Evolutionary conservation across 2,113 vertebrate genomes (phyloP), one percentile per base, ranked within the genome.

Genomic region (Stercorarius parasiticus): DNA sequence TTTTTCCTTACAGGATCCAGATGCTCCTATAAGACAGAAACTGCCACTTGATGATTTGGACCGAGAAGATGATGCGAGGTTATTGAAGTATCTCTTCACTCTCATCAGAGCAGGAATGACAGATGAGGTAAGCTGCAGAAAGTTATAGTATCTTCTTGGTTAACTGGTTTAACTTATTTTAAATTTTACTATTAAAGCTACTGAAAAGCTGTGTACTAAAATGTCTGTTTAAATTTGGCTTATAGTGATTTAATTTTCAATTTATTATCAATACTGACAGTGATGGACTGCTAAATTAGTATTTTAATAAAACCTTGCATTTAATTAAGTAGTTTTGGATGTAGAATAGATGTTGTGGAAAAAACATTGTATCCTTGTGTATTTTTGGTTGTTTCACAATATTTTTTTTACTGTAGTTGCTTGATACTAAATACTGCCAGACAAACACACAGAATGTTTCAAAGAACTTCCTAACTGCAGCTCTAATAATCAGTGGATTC

Each of bases 71-170:
- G 99, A 99, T 43, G 97, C 95, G 4, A 98, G 99, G 30, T 97
- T 99, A 82, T 97, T 99, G 79, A 99, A 99, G 93, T 99, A 99
- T 88, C 98, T 99, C 71, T 99, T 99, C 89, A 99, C 98, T 13
- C 98, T 99, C 52, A 99, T 99, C 92, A 98, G 99, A 97, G 99
- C 99, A 18, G 99, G 99, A 61, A 99, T 99, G 99, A 99, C 98
- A 1, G 99, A 99, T 62, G 99, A 99, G 98, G 99, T 99, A 93
- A 92, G 90, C 45, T 59, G 50, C 16, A 25, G 26, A 29, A 71
- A 82, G 16, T n/a, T 55, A 5, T 4, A 59, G 32, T 77, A 27
- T 43, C 23, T 6, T 38, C 82, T 70, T n/a, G 13, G 30, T 64
- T 87, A 87, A 73, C 22, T 74, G 22, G 25, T 61, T 64, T 50